Conservation (phyloP, 1,140 invertebrate genomes). For the Brachionus rotundiformis region DNA sequence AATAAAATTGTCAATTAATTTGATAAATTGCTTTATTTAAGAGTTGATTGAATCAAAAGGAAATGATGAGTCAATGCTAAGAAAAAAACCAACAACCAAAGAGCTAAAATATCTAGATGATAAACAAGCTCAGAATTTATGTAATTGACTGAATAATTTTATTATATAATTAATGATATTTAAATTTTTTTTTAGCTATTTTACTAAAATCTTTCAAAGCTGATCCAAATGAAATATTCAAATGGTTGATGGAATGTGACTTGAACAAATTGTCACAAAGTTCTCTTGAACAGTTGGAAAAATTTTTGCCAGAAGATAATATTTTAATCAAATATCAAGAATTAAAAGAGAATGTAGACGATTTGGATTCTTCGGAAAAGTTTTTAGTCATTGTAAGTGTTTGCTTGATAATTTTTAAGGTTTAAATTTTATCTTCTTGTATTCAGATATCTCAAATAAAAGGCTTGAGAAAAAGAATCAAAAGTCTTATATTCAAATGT, state of each 20-base stretch:
- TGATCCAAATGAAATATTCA: constrained; percentile 79
- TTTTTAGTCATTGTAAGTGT: constrained; percentile 83
- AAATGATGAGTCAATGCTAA: constrained; percentile 64
- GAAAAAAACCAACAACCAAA: constrained; percentile 78
- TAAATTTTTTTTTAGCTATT: constrained; percentile 55
- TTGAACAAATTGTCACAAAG: constrained; percentile 77
- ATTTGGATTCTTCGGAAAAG: constrained; percentile 88
- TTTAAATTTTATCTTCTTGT: constrained; percentile 4
- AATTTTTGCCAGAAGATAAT: constrained; percentile 85
- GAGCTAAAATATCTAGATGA: constrained; percentile 85
- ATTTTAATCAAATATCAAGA: constrained; percentile 80
- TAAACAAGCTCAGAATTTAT: constrained; percentile 91
- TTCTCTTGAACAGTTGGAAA: constrained; percentile 76
- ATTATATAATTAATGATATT: constrained; percentile 6
- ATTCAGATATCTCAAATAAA: constrained; percentile 79
- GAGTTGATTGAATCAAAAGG: constrained; percentile 56
- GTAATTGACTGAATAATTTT: constrained; percentile 55
- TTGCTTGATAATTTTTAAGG: not conserved
- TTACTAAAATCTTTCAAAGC: constrained; percentile 80
- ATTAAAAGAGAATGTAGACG: constrained; percentile 75
- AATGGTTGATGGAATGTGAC: constrained; percentile 80
- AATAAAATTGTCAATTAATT: no score
- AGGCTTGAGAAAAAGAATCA: constrained; percentile 79
- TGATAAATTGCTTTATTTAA: constrained; percentile 54
- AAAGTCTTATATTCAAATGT: constrained; percentile 86